These are phyloP conservation scores for Sisyra terminalis DNA, from an alignment of 2,888 invertebrate species.

Conservation along the genomic window DNA sequence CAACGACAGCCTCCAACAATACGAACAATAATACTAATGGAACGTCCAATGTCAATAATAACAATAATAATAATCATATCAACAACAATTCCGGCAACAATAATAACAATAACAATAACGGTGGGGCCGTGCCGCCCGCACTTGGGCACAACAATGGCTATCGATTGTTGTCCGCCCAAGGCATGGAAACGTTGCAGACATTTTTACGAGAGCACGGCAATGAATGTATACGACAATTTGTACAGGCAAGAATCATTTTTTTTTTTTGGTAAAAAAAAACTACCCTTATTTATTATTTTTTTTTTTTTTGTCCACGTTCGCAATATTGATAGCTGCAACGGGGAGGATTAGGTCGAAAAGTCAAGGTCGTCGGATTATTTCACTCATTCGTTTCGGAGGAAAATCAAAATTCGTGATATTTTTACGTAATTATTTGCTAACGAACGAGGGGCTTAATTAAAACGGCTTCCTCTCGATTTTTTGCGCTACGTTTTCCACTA, in stretches of 20 bases:
- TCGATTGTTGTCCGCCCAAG: conserved; percentile 36
- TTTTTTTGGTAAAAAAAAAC: conserved; percentile 4
- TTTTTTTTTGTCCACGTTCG: too few relatives aligned
- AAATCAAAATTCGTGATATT: too few relatives aligned
- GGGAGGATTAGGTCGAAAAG: too few relatives aligned
- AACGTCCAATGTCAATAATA: neutral
- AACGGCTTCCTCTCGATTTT: too few relatives aligned
- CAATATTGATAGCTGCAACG: too few relatives aligned
- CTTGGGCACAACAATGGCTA: conserved; percentile 32
- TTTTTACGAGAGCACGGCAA: conserved; percentile 47
- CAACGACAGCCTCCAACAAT: conserved; percentile 1
- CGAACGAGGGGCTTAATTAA: too few relatives aligned
- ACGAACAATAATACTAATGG: neutral
- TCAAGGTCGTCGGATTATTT: too few relatives aligned
- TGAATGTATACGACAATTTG: conserved; percentile 45
- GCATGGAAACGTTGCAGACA: conserved; percentile 41
- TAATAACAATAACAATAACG: conserved; percentile 17
- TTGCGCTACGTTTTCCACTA: too few relatives aligned
- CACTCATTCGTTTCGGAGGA: too few relatives aligned
- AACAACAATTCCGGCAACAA: conserved; percentile 19
- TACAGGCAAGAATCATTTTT: conserved; percentile 35
- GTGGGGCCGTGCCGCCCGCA: conserved; percentile 18
- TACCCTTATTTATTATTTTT: neutral
- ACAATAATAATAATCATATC: conserved; percentile 8
- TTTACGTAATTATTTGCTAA: too few relatives aligned